phyloP scores from a whole-genome alignment of 2,113 vertebrate genomes.

The Osmerus mordax region DNA sequence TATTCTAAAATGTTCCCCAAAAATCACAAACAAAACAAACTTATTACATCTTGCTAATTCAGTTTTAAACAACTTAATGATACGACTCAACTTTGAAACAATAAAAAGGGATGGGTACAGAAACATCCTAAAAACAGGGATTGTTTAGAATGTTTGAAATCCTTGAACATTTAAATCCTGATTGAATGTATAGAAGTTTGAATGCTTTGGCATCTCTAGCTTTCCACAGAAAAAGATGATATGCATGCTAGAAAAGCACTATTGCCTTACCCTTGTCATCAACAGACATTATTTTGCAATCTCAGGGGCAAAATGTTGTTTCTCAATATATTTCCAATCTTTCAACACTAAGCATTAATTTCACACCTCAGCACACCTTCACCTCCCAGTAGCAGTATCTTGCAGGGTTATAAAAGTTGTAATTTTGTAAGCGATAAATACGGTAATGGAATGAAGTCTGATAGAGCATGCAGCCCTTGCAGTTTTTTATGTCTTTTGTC shows the following conservation, averaged over 20 bases:
- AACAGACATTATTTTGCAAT: slow-evolving; percentile 11
- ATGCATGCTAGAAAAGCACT: slow-evolving; percentile 1
- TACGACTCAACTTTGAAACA: too few relatives aligned
- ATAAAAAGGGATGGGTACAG: too few relatives aligned
- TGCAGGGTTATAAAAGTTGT: slow-evolving; percentile 5
- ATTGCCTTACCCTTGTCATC: neutral
- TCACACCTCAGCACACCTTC: slow-evolving; percentile 18
- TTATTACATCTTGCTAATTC: too few relatives aligned
- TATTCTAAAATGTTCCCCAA: too few relatives aligned
- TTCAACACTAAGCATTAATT: slow-evolving; percentile 27
- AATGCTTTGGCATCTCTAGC: neutral
- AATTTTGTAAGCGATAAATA: slow-evolving; percentile 9
- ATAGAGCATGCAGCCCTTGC: neutral
- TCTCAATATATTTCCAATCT: slow-evolving; percentile 17
- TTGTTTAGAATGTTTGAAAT: neutral
- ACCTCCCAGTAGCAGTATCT: neutral
- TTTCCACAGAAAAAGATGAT: neutral
- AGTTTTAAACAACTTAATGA: too few relatives aligned
- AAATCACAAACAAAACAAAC: too few relatives aligned
- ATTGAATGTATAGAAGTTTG: slow-evolving; percentile 8
- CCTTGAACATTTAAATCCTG: neutral
- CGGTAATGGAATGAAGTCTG: neutral
- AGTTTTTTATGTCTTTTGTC: neutral
- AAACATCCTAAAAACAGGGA: too few relatives aligned
- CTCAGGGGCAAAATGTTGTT: slow-evolving; percentile 12